These are phyloP conservation scores for Caradrina clavipalpis DNA, from an alignment of 2,888 invertebrate species.

Conservation along the genomic window DNA sequence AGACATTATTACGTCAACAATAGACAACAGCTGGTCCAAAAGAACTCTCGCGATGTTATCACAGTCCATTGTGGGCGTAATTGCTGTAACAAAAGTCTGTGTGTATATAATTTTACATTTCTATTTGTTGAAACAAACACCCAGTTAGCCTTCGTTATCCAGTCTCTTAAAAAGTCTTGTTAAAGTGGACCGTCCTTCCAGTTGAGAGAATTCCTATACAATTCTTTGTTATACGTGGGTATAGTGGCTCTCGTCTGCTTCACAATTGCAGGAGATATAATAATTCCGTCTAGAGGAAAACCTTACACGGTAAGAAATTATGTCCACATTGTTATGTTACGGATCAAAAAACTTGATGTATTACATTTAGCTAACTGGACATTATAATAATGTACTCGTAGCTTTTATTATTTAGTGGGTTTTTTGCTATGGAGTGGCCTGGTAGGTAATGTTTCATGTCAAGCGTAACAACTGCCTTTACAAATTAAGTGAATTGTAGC, in stretches of 20 bases:
- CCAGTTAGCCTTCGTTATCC: constrained; percentile 62
- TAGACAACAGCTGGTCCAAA: constrained; percentile 11
- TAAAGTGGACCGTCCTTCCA: constrained; percentile 62
- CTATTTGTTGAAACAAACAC: constrained; percentile 57
- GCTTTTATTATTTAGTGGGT: constrained; percentile 33
- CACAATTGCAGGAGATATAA: constrained; percentile 61
- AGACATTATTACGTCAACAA: constrained; percentile 29
- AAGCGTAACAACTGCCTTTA: constrained; percentile 20
- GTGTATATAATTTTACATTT: constrained; percentile 28
- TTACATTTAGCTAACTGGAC: constrained; percentile 44
- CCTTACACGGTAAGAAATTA: constrained; percentile 55
- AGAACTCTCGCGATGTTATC: constrained; percentile 21
- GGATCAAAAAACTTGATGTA: constrained; percentile 50
- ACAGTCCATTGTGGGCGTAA: constrained; percentile 31
- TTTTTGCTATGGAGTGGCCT: constrained; percentile 28
- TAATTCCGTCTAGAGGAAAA: constrained; percentile 50
- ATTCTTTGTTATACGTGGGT: constrained; percentile 60
- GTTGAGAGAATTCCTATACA: constrained; percentile 62
- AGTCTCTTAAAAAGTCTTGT: constrained; percentile 65
- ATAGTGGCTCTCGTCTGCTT: constrained; percentile 60
- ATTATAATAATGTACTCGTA: constrained; percentile 31
- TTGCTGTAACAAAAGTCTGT: constrained; percentile 13
- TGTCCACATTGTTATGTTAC: constrained; percentile 50
- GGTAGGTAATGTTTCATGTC: constrained; percentile 36
- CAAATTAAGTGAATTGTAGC: constrained; percentile 29